Base-by-base conservation (phyloP, 2,797 vertebrate species). In the Lutjanus argentimaculatus region DNA sequence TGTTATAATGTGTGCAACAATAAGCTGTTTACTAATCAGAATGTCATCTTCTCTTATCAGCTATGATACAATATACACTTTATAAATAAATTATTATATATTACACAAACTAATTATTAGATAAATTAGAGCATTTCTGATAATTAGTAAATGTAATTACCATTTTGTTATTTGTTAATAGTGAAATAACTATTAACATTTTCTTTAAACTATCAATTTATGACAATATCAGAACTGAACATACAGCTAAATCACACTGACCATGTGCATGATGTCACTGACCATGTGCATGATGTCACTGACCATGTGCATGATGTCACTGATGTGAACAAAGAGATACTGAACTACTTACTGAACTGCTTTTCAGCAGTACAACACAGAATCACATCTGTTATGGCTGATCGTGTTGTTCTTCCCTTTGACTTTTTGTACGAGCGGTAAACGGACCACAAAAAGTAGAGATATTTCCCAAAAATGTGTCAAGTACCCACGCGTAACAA, bases 401-500 rank as follows among this genome's bases (percentile, higher is more conserved):
- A 40, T 52, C 30, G 40, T 21, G 7, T 11, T 67, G 43, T 17
- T 45, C 19, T 30, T 45, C 16, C 17, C n/a, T 16, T 42, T 22
- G 48, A 52, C 67, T 10, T 64, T n/a, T 8, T 36, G 30, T 36
- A 1, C 36, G 21, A 8, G 1, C 0, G 19, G 30, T 16, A 43
- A 61, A 14, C 6, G 4, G 49, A 71, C 22, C 3, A 1, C 48
- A 36, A 15, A 49, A 80, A 71, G 7, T 25, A 11, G 53, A 43
- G 56, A 70, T 14, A 67, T 67, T 87, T 84, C 56, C 62, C 67
- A 56, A 75, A 79, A 80, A 68, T 69, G 22, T 68, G 42, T 59
- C 59, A 69, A 14, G 14, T 52, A 14, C 6, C 21, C 21, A 6
- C 19, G 10, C n/a, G 42, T 36, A 22, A 70, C 42, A 69, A 62